These are phyloP conservation scores for Brachionus rubens DNA, from an alignment of 1,140 invertebrate genomes.

Conservation along the genomic window DNA sequence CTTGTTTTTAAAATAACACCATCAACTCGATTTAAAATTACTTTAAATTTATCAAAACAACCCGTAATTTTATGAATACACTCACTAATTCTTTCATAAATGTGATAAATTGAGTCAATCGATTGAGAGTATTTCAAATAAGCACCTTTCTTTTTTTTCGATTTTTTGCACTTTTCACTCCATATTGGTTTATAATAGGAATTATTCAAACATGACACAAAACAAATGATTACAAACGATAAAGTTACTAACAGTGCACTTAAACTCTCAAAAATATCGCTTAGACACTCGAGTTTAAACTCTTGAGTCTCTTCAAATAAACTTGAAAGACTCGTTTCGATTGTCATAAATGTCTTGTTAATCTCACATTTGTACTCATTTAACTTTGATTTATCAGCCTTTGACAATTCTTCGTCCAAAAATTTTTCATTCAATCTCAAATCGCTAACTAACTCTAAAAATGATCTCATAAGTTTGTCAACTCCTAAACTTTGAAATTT, in stretches of 20 bases:
- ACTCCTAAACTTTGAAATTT: background rate
- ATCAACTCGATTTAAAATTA: background rate
- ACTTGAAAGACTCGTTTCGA: background rate
- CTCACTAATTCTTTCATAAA: background rate
- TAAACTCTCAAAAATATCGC: background rate
- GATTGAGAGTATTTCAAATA: slow-evolving; percentile 27
- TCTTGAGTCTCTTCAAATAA: background rate
- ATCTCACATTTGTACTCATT: too few relatives aligned
- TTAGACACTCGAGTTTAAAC: background rate
- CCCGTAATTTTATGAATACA: background rate
- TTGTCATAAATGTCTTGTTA: background rate
- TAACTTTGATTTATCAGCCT: too few relatives aligned
- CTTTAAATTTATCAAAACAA: slow-evolving; percentile 5
- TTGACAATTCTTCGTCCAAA: too few relatives aligned
- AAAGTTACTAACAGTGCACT: background rate
- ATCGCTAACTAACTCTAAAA: background rate
- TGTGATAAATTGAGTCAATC: background rate
- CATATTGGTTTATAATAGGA: background rate
- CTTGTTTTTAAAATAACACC: background rate
- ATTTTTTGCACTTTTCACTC: slow-evolving; percentile 24
- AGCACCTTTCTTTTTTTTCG: slow-evolving; percentile 15
- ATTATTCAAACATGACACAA: background rate
- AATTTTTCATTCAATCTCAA: too few relatives aligned
- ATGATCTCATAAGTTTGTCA: background rate
- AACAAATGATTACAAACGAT: background rate